Evolutionary conservation across 1,140 invertebrate species (phyloP).

Genomic region (Drosophila burlai): DNA sequence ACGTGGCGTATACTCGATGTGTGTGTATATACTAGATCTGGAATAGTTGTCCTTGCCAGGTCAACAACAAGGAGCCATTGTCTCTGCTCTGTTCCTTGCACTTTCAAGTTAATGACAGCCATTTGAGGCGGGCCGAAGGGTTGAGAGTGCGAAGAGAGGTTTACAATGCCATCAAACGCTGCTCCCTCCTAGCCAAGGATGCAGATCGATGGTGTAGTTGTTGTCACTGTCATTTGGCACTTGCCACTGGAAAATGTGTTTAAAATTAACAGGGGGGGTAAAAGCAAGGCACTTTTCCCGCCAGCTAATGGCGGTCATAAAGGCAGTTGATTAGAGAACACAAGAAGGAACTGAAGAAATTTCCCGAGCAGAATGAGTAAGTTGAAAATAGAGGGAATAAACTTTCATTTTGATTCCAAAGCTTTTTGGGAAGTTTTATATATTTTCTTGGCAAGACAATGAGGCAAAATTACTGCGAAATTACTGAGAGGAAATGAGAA

Average conservation of each 20-base stretch:
- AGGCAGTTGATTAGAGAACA: conserved; percentile 28
- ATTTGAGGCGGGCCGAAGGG: conserved; percentile 34
- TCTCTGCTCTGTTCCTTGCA: conserved; percentile 40
- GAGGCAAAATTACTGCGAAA: conserved; percentile 35
- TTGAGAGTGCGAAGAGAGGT: neutral
- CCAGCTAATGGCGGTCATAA: conserved; percentile 59
- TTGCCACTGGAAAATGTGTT: conserved; percentile 58
- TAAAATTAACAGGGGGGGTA: conserved; percentile 25
- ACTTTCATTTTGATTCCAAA: conserved; percentile 55
- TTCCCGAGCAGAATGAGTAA: conserved; percentile 12
- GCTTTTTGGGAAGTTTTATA: conserved; percentile 52
- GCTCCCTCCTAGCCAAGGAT: conserved; percentile 10
- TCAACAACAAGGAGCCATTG: conserved; percentile 49
- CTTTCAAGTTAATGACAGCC: conserved; percentile 60
- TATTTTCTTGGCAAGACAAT: conserved; percentile 61
- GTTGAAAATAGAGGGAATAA: conserved; percentile 28
- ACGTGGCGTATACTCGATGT: conserved; percentile 28
- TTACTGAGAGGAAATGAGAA: conserved; percentile 13
- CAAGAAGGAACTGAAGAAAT: neutral
- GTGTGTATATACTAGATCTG: conserved; percentile 34
- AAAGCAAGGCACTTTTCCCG: conserved; percentile 21
- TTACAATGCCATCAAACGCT: conserved; percentile 55
- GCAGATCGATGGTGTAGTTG: conserved; percentile 48
- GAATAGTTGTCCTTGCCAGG: conserved; percentile 60
- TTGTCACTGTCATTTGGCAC: conserved; percentile 56